Evolutionary conservation across 2,113 vertebrate genomes (phyloP).

Genomic region (Narcine bancroftii): DNA sequence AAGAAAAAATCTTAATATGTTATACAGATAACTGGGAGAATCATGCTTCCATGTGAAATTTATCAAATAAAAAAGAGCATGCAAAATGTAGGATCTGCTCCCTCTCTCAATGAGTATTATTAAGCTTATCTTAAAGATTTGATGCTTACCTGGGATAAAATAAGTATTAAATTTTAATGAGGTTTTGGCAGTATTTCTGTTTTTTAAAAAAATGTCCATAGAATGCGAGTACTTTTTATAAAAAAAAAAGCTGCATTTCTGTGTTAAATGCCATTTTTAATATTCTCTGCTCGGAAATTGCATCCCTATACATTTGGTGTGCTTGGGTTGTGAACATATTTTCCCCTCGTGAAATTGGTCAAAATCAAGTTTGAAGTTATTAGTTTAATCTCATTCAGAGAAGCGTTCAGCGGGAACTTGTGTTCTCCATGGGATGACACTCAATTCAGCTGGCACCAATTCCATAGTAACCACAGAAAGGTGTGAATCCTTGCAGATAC

Average conservation of each 20-base stretch:
- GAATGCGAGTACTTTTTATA: not conserved
- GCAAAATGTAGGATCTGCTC: not conserved
- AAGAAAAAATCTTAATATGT: not conserved
- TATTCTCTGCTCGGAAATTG: too few species aligned
- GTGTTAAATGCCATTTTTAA: conserved; percentile 15
- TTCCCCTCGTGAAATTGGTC: too few species aligned
- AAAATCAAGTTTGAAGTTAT: too few species aligned
- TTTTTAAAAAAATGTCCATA: conserved; percentile 6
- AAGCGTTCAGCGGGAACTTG: too few species aligned
- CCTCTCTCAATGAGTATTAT: not conserved
- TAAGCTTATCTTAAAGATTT: not conserved
- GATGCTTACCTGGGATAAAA: not conserved
- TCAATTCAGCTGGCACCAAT: too few species aligned
- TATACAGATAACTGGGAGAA: not conserved
- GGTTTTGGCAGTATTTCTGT: not conserved
- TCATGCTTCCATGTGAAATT: not conserved
- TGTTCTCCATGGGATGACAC: too few species aligned
- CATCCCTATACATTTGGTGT: too few species aligned
- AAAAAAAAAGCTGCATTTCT: not conserved
- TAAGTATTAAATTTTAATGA: not conserved
- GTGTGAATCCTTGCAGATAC: too few species aligned
- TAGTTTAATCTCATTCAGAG: too few species aligned
- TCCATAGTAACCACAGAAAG: too few species aligned
- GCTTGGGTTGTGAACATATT: too few species aligned
- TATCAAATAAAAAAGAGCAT: not conserved